phyloP scores from a whole-genome alignment of 2,113 vertebrate genomes.

The Alligator mississippiensis region DNA sequence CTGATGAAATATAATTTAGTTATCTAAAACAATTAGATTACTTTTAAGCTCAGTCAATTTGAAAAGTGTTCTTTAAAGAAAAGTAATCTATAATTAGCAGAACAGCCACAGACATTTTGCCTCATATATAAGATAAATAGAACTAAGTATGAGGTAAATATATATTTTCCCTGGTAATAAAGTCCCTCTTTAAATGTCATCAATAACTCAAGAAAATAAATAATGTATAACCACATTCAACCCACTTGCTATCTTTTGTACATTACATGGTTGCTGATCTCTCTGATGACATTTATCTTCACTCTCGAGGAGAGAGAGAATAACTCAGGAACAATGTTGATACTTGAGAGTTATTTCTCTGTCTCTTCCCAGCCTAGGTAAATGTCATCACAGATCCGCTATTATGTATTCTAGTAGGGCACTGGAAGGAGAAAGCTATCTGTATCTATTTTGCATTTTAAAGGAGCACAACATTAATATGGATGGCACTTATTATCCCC shows the following conservation, averaged over 20 bases:
- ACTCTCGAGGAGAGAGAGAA: background rate
- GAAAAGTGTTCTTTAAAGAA: background rate
- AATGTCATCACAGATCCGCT: background rate
- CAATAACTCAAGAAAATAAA: conserved; percentile 27
- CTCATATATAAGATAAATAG: background rate
- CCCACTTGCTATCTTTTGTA: background rate
- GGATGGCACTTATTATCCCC: background rate
- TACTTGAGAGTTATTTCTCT: background rate
- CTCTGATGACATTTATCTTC: background rate
- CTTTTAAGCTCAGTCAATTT: background rate
- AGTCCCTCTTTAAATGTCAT: background rate
- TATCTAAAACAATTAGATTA: background rate
- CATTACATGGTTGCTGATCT: background rate
- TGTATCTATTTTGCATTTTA: background rate
- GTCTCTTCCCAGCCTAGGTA: background rate
- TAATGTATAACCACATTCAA: background rate
- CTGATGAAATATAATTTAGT: background rate
- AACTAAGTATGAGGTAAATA: background rate
- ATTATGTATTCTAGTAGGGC: background rate
- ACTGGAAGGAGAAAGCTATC: background rate
- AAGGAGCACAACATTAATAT: background rate
- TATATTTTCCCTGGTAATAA: background rate
- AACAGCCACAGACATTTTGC: background rate
- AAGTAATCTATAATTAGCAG: background rate
- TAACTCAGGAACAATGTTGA: background rate